These are phyloP conservation scores for Phymatocera aterrima DNA, from an alignment of 2,888 invertebrate genomes.

Conservation along the genomic window DNA sequence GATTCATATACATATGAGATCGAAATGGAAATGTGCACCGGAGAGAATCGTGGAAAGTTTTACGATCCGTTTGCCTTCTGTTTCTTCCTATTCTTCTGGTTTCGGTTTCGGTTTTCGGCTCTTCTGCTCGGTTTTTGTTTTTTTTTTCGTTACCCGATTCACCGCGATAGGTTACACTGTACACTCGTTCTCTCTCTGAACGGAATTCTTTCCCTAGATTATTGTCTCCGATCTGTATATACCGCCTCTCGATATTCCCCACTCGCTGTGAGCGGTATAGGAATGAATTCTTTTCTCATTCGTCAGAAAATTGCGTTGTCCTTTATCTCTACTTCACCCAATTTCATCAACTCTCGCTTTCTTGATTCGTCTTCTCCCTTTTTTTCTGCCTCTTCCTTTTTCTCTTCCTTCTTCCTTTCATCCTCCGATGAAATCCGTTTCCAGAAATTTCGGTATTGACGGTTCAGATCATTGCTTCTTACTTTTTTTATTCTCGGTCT, in stretches of 20 bases:
- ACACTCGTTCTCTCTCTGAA: neutral
- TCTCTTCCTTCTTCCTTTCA: neutral
- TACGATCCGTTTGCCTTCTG: neutral
- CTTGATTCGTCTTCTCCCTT: neutral
- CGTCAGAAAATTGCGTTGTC: slow-evolving; percentile 18
- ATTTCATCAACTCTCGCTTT: slow-evolving; percentile 17
- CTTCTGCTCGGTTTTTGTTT: neutral
- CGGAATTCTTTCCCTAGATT: slow-evolving; percentile 14
- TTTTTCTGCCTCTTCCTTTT: neutral
- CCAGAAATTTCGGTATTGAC: no score
- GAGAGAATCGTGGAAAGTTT: neutral
- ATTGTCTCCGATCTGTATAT: slow-evolving; percentile 16
- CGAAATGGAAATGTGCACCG: slow-evolving; percentile 7
- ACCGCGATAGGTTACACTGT: neutral
- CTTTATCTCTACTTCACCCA: neutral
- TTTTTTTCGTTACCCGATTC: neutral
- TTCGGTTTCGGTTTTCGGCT: no score
- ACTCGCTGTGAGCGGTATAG: neutral
- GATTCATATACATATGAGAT: neutral
- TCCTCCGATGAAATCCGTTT: no score
- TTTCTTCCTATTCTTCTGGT: neutral
- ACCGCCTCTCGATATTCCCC: neutral
- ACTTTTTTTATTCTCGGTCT: no score
- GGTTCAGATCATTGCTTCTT: no score
- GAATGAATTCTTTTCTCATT: slow-evolving; percentile 10